Evolutionary conservation across 1,140 invertebrate genomes (phyloP), one percentile per base, ranked within the genome.

Genomic region (Bicyclus anynana): DNA sequence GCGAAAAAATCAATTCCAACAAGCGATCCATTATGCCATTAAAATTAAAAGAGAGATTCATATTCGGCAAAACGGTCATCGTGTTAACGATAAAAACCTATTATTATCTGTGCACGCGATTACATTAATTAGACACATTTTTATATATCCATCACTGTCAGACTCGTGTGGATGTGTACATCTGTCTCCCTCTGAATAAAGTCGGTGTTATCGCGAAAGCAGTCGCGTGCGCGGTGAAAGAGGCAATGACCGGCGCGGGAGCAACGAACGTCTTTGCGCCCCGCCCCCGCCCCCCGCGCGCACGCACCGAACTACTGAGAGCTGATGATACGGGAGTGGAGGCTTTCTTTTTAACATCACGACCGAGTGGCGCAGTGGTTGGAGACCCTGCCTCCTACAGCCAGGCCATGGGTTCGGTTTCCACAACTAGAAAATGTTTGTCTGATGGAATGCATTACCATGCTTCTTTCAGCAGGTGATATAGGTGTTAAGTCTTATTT

Each of bases 201-300:
- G 72, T 73, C 47, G 42, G 62, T 72, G 76, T 78, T 80, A 84
- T 83, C 74, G 72, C 77, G 84, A 87, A 87, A 87, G 84, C 82
- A 70, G 75, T 75, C 75, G 78, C 77, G 80, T 74, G 80, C 80
- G 58, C 74, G 77, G 80, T 80, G 80, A 86, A 84, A 84, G 80
- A 84, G 82, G 84, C 80, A 69, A 69, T 69, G 84, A 82, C 77
- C 84, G 74, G 74, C 67, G 82, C 78, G 79, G 80, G 84, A 74
- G 76, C 84, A 87, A 85, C 82, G 84, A 87, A 87, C 84, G 84
- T 87, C 84, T 87, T 87, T 87, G 84, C 81, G 66, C 69, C 69
- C 57, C 67, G 68, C 66, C 67, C 66, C 67, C 65, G 47, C 37
- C 54, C 53, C 66, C 48, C 62, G 56, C 55, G 56, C 62, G 48